Evolutionary conservation across 2,113 vertebrate species (phyloP).

Genomic region (Poecile atricapillus): DNA sequence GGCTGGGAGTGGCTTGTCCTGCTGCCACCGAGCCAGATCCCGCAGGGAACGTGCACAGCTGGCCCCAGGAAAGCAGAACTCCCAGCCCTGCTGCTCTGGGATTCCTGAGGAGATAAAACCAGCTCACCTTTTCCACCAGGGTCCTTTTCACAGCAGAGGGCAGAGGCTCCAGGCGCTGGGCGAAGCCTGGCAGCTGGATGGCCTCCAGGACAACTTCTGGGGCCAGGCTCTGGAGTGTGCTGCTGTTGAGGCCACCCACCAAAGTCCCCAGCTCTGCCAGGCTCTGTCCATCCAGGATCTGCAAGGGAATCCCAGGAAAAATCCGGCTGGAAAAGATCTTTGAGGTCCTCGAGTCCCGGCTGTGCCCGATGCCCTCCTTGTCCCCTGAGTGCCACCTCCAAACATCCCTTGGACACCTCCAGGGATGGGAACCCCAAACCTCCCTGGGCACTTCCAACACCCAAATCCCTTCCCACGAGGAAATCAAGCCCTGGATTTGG

Average conservation of each 20-base stretch:
- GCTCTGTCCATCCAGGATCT: neutral
- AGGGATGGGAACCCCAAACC: neutral
- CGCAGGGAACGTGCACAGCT: neutral
- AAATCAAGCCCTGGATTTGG: too few species aligned
- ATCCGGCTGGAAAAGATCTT: neutral
- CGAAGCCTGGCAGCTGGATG: slow-evolving; percentile 16
- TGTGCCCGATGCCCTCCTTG: fast-evolving
- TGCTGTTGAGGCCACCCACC: slow-evolving; percentile 35
- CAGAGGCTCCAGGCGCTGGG: neutral
- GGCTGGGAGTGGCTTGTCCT: neutral
- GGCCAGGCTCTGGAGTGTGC: neutral
- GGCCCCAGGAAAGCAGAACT: neutral
- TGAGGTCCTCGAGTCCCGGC: fast-evolving
- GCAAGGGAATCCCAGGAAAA: neutral
- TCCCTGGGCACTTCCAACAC: neutral
- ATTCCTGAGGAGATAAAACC: neutral
- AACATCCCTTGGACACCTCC: neutral
- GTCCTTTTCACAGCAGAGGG: slow-evolving; percentile 1
- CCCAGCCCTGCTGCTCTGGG: neutral
- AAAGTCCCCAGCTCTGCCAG: slow-evolving; percentile 45
- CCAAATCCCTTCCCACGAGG: neutral
- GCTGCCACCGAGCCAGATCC: neutral
- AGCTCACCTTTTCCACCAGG: slow-evolving; percentile 58
- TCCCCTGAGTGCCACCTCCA: neutral
- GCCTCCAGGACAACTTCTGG: slow-evolving; percentile 40